These are phyloP conservation scores for Panopea generosa DNA, from an alignment of 2,888 invertebrate species.

Conservation along the genomic window DNA sequence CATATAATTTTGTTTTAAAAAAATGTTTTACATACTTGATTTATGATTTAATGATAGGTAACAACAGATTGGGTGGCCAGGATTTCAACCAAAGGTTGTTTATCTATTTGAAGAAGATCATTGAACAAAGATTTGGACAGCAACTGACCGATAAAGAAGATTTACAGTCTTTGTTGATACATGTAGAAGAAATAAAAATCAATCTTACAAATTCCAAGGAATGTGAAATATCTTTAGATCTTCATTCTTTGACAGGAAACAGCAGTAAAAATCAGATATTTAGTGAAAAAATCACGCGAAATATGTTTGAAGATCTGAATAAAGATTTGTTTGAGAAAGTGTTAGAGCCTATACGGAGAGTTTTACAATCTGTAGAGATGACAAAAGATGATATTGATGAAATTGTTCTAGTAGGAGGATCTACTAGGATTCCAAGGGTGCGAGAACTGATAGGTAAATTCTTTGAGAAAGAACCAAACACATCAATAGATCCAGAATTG, in stretches of 20 bases:
- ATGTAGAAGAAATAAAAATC: conserved; percentile 85
- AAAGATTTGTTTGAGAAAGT: conserved; percentile 85
- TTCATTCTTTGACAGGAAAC: conserved; percentile 79
- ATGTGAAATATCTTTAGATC: conserved; percentile 77
- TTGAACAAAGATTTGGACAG: conserved; percentile 77
- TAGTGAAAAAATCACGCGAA: conserved; percentile 81
- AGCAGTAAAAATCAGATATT: conserved; percentile 60
- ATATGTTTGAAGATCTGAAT: conserved; percentile 85
- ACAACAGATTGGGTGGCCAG: conserved; percentile 87
- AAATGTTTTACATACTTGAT: too few species aligned
- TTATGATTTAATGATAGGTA: too few species aligned
- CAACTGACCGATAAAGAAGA: conserved; percentile 84
- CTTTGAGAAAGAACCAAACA: conserved; percentile 83
- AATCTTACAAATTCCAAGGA: conserved; percentile 78
- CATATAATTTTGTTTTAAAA: background rate
- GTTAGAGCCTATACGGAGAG: conserved; percentile 85
- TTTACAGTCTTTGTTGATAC: conserved; percentile 84
- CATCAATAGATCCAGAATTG: conserved; percentile 86
- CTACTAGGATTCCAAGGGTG: conserved; percentile 86
- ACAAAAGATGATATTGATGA: conserved; percentile 85
- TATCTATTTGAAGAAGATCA: conserved; percentile 76
- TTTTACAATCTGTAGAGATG: conserved; percentile 83
- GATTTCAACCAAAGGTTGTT: conserved; percentile 86
- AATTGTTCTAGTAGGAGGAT: conserved; percentile 86
- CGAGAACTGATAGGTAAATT: conserved; percentile 85